phyloP scores from a whole-genome alignment of 2,797 vertebrate species.

The Brotula barbata region DNA sequence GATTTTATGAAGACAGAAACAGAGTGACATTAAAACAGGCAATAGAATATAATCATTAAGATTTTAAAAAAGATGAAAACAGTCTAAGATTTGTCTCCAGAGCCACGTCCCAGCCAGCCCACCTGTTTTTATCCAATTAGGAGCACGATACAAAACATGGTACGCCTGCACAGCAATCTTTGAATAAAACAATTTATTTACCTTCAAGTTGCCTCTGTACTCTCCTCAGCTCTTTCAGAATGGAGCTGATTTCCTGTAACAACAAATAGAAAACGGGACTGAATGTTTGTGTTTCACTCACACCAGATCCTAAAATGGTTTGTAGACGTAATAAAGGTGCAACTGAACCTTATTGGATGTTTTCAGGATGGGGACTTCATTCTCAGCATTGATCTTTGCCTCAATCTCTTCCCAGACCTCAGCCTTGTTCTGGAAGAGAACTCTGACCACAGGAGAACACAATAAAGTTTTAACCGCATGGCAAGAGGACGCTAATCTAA shows the following conservation, averaged over 20 bases:
- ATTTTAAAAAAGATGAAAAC: too few relatives aligned
- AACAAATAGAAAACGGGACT: not conserved
- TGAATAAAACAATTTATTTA: constrained; percentile 58
- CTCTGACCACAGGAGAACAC: constrained; percentile 54
- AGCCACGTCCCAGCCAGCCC: too few relatives aligned
- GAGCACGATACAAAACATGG: too few relatives aligned
- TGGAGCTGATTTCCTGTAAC: constrained; percentile 90
- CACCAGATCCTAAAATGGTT: not conserved
- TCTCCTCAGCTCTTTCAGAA: constrained; percentile 90
- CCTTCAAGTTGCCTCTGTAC: constrained; percentile 96
- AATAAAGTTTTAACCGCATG: not conserved
- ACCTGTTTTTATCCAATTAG: too few relatives aligned
- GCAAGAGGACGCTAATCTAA: too few relatives aligned
- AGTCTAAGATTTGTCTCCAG: too few relatives aligned
- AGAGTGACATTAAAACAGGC: not conserved
- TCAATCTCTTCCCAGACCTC: constrained; percentile 94
- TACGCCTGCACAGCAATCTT: too few relatives aligned
- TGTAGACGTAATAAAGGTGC: not conserved
- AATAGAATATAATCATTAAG: not conserved
- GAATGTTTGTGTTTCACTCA: not conserved
- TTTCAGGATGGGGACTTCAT: constrained; percentile 92
- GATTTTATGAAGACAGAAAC: too few relatives aligned
- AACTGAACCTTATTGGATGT: constrained; percentile 90
- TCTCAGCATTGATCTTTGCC: constrained; percentile 90
- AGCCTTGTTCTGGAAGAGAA: constrained; percentile 90